Evolutionary conservation across 30 jellyfish, hydroid and myxozoan genomes (phyloP).

Genomic region (Pseudorhiza aurosa): DNA sequence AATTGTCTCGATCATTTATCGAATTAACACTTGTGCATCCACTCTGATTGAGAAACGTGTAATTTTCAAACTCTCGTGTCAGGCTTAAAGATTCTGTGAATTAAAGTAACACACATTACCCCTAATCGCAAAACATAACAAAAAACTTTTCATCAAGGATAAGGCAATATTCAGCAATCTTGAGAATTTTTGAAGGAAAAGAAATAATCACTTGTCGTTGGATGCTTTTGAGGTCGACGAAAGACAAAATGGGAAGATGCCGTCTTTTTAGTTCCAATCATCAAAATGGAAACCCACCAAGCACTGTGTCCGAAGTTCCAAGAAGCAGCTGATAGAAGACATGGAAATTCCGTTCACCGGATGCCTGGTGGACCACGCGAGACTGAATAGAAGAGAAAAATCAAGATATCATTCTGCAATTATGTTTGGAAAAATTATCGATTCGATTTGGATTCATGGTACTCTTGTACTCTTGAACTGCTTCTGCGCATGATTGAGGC

Average conservation of each 20-base stretch:
- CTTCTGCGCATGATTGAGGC: no score
- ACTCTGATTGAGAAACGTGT: constrained; percentile 72
- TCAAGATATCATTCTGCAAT: no score
- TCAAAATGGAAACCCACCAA: constrained; percentile 56
- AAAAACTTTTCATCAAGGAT: no score
- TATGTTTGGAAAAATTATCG: no score
- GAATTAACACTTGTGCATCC: constrained; percentile 87
- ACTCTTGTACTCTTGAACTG: no score
- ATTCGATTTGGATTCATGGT: no score
- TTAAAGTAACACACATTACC: background rate
- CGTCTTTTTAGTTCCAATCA: background rate
- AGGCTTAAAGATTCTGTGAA: constrained; percentile 58
- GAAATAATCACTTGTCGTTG: no score
- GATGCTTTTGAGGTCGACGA: no score
- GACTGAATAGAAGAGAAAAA: constrained; percentile 48
- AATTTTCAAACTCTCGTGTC: constrained; percentile 65
- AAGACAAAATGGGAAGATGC: no score
- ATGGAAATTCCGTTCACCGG: constrained; percentile 94
- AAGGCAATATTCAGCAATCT: no score
- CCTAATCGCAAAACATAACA: background rate
- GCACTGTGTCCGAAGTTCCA: constrained; percentile 78
- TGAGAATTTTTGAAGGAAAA: no score
- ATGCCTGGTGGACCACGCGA: constrained; percentile 92
- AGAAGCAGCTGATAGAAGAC: constrained; percentile 78
- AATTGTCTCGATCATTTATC: constrained; percentile 76